These are phyloP conservation scores for Penaeus chinensis DNA, from an alignment of 1,140 invertebrate genomes.

Conservation along the genomic window DNA sequence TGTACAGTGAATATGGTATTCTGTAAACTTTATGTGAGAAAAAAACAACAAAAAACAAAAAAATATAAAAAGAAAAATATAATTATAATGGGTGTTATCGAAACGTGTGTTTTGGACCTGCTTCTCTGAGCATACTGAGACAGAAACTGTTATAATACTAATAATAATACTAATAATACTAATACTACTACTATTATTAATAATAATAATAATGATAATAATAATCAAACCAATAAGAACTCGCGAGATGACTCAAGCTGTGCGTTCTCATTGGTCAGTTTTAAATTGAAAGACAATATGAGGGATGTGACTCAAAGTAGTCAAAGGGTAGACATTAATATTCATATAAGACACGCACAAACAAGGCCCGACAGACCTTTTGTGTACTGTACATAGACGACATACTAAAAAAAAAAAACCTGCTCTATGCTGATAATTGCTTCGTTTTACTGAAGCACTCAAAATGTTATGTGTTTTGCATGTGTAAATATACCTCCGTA, in stretches of 20 bases:
- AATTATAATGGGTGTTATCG: not conserved
- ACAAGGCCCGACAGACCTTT: slow-evolving; percentile 32
- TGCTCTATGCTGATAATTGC: slow-evolving; percentile 33
- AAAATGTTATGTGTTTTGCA: slow-evolving; percentile 56
- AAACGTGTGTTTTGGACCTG: slow-evolving; percentile 43
- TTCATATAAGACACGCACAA: slow-evolving; percentile 9
- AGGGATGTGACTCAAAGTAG: slow-evolving; percentile 23
- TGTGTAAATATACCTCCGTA: slow-evolving; percentile 53
- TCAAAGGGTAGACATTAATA: slow-evolving; percentile 24
- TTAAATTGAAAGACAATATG: slow-evolving; percentile 47
- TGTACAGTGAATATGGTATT: slow-evolving; percentile 31
- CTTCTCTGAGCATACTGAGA: slow-evolving; percentile 32
- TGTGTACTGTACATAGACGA: slow-evolving; percentile 44
- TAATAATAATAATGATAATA: too few relatives aligned
- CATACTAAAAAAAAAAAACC: slow-evolving; percentile 15
- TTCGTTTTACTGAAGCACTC: slow-evolving; percentile 43
- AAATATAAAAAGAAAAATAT: slow-evolving; percentile 7
- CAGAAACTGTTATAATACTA: slow-evolving; percentile 22
- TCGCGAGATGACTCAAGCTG: slow-evolving; percentile 20
- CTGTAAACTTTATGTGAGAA: not conserved
- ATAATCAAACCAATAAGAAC: slow-evolving; percentile 33
- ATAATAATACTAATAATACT: too few relatives aligned
- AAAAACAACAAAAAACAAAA: not conserved
- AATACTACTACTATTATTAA: too few relatives aligned
- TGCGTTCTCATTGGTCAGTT: slow-evolving; percentile 33